Base-by-base conservation (phyloP, 2,888 invertebrate genomes). In the Meiosimyza decipiens region DNA sequence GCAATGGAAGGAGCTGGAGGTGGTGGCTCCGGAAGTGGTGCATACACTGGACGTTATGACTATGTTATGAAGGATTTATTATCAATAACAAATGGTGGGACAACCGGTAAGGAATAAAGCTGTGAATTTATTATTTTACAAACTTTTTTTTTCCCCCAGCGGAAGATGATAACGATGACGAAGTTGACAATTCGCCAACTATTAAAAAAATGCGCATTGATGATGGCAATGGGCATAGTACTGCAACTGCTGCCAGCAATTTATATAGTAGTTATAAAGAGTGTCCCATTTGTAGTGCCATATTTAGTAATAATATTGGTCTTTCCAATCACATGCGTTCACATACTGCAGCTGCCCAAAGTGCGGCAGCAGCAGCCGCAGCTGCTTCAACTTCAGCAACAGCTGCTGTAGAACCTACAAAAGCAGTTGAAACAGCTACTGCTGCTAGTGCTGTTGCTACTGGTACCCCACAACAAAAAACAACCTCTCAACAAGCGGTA, bases 271-370 rank as follows among this genome's bases (percentile, higher is more conserved):
- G 73, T 33, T 76, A 79, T 18, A 84, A 85, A 51, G 85, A 86
- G 74, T 87, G 87, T 54, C 82, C 83, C 54, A 82, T 87, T 59
- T 87, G 87, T 74, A 84, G 82, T 77, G 85, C 85, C 4, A 82
- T 84, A 6, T 87, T 87, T 71, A 85, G 82, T 77, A 85, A 84
- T 67, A 86, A 85, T 67, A 84, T 86, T 68, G 86, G 86, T 0
- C 77, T 87, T 0, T 86, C 87, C 40, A 87, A 87, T 79, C 87
- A 87, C 57, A 87, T 87, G 87, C 83, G 87, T 18, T 84, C 85
- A 1, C 87, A 87, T 76, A 83, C 82, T 50, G 79, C 83, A 5
- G 81, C 81, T n/a, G 81, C 81, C 57, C 74, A 76, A 16, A 80
- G 75, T 33, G 78, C 80, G 28, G 79, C 76, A 57, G 79, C 78